A percentile compares a stretch with the other conserved stretches of the same genome.
phyloP scores from a whole-genome alignment of 1,140 invertebrate species.

The Anagrus nilaparvatae region DNA sequence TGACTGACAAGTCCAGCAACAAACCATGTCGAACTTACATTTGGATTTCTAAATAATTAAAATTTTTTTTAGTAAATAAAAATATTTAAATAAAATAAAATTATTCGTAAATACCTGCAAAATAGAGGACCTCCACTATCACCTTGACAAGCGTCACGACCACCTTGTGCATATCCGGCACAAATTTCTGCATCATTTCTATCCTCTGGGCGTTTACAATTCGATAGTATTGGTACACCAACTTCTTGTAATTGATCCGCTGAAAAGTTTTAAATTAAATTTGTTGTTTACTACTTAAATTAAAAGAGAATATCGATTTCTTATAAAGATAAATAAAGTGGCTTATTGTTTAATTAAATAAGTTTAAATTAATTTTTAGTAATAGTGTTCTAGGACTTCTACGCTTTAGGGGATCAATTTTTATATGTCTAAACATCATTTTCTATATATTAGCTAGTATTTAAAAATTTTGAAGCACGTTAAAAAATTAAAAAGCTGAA shows the following conservation, averaged over 20 bases:
- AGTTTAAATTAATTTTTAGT: no score
- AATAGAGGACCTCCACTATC: constrained; percentile 72
- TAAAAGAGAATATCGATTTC: not conserved
- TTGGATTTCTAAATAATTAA: constrained; percentile 40
- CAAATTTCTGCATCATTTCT: constrained; percentile 56
- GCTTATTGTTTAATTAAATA: no score
- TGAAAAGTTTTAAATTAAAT: constrained; percentile 25
- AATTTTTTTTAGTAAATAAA: not conserved
- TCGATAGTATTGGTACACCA: constrained; percentile 49
- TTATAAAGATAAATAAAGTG: not conserved
- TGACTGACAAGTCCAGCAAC: constrained; percentile 68
- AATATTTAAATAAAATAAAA: not conserved
- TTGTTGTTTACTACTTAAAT: not conserved
- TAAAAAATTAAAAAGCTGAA: no score
- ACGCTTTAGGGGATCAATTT: no score
- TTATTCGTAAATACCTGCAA: constrained; percentile 39
- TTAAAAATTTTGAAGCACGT: no score
- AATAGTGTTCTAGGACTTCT: no score
- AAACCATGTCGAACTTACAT: constrained; percentile 54
- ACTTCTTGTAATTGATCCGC: constrained; percentile 62
- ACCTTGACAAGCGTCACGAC: constrained; percentile 71
- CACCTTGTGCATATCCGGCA: constrained; percentile 61
- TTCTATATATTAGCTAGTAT: no score
- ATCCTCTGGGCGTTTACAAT: constrained; percentile 51
- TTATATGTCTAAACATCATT: no score